These are phyloP conservation scores for Noctilio leporinus DNA, from an alignment of 2,113 vertebrate genomes.

Conservation along the genomic window DNA sequence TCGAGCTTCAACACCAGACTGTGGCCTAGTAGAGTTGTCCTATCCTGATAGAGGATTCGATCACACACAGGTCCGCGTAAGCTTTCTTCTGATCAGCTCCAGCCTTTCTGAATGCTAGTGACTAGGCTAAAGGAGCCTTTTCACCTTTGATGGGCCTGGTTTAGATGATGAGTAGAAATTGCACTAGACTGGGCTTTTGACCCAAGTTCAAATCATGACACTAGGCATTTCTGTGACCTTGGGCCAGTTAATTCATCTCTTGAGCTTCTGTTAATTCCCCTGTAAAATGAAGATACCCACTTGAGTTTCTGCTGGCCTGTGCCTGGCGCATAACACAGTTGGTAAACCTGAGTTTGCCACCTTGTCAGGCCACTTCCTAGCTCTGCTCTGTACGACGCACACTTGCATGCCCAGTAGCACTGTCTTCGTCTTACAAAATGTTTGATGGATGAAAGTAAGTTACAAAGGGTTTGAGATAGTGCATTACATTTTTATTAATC, in stretches of 20 bases:
- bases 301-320: not conserved
- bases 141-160: not conserved
- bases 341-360: not conserved
- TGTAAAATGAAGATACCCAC: not conserved
- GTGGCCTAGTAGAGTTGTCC: not conserved
- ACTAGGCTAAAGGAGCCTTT: not conserved
- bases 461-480: not conserved
- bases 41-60: not conserved
- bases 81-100: not conserved
- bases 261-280: not conserved
- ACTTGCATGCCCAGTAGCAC: not conserved
- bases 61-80: not conserved
- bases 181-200: not conserved
- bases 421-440: not conserved
- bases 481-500: not conserved
- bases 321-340: not conserved
- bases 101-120: not conserved
- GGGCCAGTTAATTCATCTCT: not conserved
- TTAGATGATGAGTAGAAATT: not conserved
- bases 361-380: not conserved
- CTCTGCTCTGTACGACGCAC: not conserved
- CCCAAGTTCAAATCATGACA: not conserved
- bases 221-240: not conserved
- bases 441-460: not conserved
- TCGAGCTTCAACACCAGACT: not conserved